Base-by-base conservation (phyloP, 2,888 invertebrate species). In the Apotomis capreana region DNA sequence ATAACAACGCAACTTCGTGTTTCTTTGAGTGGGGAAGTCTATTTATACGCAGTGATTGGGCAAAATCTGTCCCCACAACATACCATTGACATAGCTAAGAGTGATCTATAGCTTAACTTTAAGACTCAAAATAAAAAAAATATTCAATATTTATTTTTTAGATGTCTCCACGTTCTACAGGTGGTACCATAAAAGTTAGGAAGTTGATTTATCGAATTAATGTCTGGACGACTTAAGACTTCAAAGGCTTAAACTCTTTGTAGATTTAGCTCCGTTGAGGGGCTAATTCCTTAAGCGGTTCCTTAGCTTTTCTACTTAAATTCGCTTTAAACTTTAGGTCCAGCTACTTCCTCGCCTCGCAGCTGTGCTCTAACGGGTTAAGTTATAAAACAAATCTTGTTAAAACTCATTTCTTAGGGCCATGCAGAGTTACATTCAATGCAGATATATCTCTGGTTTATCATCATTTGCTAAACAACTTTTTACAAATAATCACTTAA, bases 31-130 rank as follows among this genome's bases (percentile, higher is more conserved):
- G 75, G 86, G 86, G 87, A 84, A 86, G 82, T 83, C 85, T 87
- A 89, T 90, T 89, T 89, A 87, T 88, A 84, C 79, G 74, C 78
- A 77, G 79, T 89, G 89, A 90, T 83, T 84, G 79, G 81, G 83
- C 86, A 78, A 78, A 69, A 84, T 83, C 79, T 83, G 79, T 79
- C 77, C 77, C 78, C 77, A 72, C 69, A 76, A 71, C 52, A 57
- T 40, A 77, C 76, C 78, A 81, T 81, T 81, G 79, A 81, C 74
- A 74, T 71, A 71, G 78, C 49, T 49, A 49, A 78, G 81, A 80
- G 46, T 61, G 68, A 54, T 61, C n/a, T 67, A 61, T 55, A 10
- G 61, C 44, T 59, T 54, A 60, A 60, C 59, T 59, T 44, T 8
- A 44, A 60, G 0, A 44, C 52, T 60, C 3, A 12, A 12, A 36